Evolutionary conservation across 2,797 vertebrate species (phyloP), one percentile per base, ranked within the genome.

Genomic region (Thunnus albacares): DNA sequence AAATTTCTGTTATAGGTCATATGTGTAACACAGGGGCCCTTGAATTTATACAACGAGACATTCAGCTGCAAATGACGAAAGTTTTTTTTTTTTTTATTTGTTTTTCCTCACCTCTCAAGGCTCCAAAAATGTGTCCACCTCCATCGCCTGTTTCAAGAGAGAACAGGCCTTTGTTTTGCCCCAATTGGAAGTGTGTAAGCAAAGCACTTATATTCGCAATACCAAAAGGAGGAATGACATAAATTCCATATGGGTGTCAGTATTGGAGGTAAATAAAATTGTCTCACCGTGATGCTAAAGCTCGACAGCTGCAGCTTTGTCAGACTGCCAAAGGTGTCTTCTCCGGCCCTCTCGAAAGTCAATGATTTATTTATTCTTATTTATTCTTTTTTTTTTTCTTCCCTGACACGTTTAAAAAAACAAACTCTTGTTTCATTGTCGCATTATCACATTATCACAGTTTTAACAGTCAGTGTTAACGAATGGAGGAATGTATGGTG

Each of bases 311-410:
- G 80, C 79, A 71, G 83, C 86, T 75, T 58, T 69, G 85, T 86
- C 82, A 73, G 82, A 81, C 87, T 75, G 81, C 85, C 85, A 86
- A 84, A 87, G 86, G 84, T 80, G 77, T 89, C 63, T 82, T 77
- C 61, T 77, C 74, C 45, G 59, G 57, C 71, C 71, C 65, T 47
- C 76, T 81, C 26, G 7, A 80, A 77, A 75, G 52, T 80, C 73
- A 66, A n/a, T 47, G 33, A 72, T 87, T 92, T 93, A 94, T 94
- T 94, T 94, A 92, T 93, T 94, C 88, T 90, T 91, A 92, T 93
- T 94, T 93, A 93, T 94, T 92, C 82, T 86, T 85, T 83, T 28
- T 56, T 70, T 58, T 18, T 68, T 75, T 45, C 24, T 77, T 77
- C 18, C 60, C 67, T 74, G 62, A 75, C 74, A 77, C 74, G 51